These are phyloP conservation scores for Melipona bicolor DNA, from an alignment of 2,888 invertebrate genomes.

Conservation along the genomic window DNA sequence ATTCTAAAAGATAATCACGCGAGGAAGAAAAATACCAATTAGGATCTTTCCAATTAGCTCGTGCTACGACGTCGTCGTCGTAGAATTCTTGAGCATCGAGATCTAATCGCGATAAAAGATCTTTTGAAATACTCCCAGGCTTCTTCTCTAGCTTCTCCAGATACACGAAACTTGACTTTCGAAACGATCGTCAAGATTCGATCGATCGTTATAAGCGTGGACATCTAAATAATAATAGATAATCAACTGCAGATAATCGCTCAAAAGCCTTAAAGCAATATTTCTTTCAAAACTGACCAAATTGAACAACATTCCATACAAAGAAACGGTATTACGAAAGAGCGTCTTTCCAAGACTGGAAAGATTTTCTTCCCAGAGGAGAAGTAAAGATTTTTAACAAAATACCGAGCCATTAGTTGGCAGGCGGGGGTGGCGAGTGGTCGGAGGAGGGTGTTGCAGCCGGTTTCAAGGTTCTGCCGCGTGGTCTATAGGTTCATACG, in stretches of 20 bases:
- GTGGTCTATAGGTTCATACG: conserved; percentile 64
- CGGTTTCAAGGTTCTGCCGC: conserved; percentile 55
- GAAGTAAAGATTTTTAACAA: neutral
- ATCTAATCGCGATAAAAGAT: neutral
- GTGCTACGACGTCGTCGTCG: conserved; percentile 13
- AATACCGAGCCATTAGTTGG: conserved; percentile 22
- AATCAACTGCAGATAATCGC: too few relatives aligned
- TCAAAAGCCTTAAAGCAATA: too few relatives aligned
- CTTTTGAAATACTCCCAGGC: neutral
- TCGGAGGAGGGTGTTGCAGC: conserved; percentile 24
- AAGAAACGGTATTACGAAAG: too few relatives aligned
- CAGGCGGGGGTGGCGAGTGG: conserved; percentile 14
- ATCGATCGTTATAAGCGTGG: too few relatives aligned
- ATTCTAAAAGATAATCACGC: neutral
- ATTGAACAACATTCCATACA: too few relatives aligned
- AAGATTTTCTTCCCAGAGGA: neutral
- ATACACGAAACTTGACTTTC: neutral
- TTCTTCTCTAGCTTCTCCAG: neutral
- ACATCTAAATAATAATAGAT: neutral
- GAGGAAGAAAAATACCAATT: neutral
- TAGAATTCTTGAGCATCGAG: conserved; percentile 13
- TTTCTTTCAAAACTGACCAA: too few relatives aligned
- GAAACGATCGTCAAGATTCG: too few relatives aligned
- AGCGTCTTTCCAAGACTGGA: too few relatives aligned
- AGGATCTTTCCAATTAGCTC: conserved; percentile 16